These are phyloP conservation scores for Hephaestus fuliginosus DNA, from an alignment of 2,797 vertebrate species.

Conservation along the genomic window DNA sequence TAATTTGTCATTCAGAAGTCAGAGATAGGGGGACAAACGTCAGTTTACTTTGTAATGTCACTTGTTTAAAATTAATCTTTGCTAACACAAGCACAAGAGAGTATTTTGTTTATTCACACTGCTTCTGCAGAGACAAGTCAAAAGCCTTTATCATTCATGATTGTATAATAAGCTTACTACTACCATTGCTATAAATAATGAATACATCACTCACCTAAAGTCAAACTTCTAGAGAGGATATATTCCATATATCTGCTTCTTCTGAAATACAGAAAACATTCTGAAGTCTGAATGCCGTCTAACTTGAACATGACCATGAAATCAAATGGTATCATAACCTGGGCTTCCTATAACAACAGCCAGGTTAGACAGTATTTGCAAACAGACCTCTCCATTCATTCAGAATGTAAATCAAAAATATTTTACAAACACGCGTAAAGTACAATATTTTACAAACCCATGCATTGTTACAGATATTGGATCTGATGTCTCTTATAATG, in stretches of 20 bases:
- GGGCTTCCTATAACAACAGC: not conserved
- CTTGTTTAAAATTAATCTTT: slow-evolving; percentile 24
- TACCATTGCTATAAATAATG: not conserved
- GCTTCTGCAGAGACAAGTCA: slow-evolving; percentile 3
- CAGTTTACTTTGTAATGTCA: slow-evolving; percentile 3
- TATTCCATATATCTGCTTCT: not conserved
- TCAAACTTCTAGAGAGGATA: not conserved
- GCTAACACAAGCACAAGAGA: not conserved
- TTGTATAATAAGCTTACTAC: slow-evolving; percentile 5
- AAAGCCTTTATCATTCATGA: slow-evolving; percentile 13
- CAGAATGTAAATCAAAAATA: not conserved
- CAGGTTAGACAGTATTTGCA: not conserved
- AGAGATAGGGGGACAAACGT: not conserved
- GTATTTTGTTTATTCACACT: slow-evolving; percentile 7
- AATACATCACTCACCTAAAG: slow-evolving; percentile 2
- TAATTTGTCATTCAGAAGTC: slow-evolving; percentile 26
- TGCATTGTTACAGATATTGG: not conserved
- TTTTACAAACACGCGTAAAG: not conserved
- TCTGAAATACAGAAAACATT: not conserved
- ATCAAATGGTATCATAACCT: not conserved
- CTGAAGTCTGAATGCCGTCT: not conserved
- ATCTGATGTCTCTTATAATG: not conserved
- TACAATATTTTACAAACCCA: not conserved
- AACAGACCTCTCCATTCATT: not conserved
- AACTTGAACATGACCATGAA: not conserved